Base-by-base conservation (phyloP, 2,113 vertebrate species). In the Paramormyrops kingsleyae region DNA sequence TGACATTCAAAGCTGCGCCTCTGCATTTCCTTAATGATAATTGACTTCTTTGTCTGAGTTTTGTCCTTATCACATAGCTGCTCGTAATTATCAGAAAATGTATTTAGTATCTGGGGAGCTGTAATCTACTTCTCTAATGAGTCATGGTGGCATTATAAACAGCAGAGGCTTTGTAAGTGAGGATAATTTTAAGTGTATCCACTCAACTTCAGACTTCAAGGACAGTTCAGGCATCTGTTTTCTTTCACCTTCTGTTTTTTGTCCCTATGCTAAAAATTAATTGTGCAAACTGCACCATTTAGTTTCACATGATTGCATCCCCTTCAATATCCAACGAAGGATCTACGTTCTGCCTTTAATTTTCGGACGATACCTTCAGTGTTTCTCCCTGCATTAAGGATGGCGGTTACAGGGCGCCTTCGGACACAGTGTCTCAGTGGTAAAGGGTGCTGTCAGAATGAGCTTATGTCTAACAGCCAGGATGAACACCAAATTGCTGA, bases 91-190 rank as follows among this genome's bases (percentile, higher is more conserved):
- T 92, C 93, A 89, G 39, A 95, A 92, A 92, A 90, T 50, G 35
- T 80, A 27, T 91, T 87, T 92, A 92, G 92, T 93, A 95, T 94
- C 95, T 90, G 91, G 94, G 93, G 95, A 94, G 95, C 93, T 91
- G 74, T 94, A 92, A 94, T 94, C 94, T 35, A 91, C 94, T 90
- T 86, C 91, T 21, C 92, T 95, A 95, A 96, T 94, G 96, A 95
- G 94, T 89, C 93, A 87, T 87, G 87, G 93, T 85, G 92, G 93
- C 95, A 95, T 94, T 93, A 91, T 91, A 95, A 95, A 91, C 92
- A 95, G 94, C 90, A 8, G 0, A 53, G 27, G 92, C 92, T 88
- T 90, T 52, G 83, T 89, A 85, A 83, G 53, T 93, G 91, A 94
- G 92, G 93, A 93, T 91, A 91, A 52, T 0, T 1, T 91, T 92